Percentiles rank a stretch among this genome's conserved stretches.
These are phyloP conservation scores for Otolemur garnettii DNA, from an alignment of 2,113 vertebrate species.

Conservation along the genomic window DNA sequence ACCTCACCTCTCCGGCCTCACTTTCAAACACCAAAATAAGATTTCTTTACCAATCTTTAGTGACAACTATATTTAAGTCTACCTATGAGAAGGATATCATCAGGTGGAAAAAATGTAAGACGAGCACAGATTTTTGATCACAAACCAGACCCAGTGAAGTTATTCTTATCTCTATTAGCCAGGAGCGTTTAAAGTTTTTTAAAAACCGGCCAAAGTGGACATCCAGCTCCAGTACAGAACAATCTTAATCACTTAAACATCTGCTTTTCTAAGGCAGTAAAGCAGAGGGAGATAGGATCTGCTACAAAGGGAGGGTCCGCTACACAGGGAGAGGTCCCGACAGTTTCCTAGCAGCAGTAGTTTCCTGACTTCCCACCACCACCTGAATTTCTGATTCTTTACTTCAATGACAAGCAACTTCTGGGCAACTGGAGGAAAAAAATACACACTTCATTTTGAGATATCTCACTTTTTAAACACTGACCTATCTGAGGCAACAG, in stretches of 20 bases:
- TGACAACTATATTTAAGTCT: background rate
- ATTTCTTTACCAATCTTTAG: background rate
- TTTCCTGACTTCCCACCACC: background rate
- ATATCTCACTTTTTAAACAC: slow-evolving; percentile 6
- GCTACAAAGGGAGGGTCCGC: background rate
- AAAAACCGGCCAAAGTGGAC: background rate
- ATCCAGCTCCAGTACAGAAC: background rate
- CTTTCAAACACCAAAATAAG: background rate
- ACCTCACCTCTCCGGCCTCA: no score
- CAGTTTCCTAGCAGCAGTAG: background rate
- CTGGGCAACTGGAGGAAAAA: background rate
- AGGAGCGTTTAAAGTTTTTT: background rate
- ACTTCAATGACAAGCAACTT: slow-evolving; percentile 35
- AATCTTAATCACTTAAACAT: background rate
- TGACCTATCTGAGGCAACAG: background rate
- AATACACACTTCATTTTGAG: background rate
- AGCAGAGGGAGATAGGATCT: background rate
- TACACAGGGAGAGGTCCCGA: background rate
- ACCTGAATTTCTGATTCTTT: slow-evolving; percentile 38
- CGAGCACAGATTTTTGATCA: background rate
- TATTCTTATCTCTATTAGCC: background rate
- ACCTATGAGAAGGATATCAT: slow-evolving; percentile 27
- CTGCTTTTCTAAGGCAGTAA: background rate
- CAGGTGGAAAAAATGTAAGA: background rate
- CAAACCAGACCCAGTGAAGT: background rate